A percentile compares a stretch with the other conserved stretches of the same genome.
Conservation (phyloP, 2,888 invertebrate genomes). For the Eupelmus urozonus region DNA sequence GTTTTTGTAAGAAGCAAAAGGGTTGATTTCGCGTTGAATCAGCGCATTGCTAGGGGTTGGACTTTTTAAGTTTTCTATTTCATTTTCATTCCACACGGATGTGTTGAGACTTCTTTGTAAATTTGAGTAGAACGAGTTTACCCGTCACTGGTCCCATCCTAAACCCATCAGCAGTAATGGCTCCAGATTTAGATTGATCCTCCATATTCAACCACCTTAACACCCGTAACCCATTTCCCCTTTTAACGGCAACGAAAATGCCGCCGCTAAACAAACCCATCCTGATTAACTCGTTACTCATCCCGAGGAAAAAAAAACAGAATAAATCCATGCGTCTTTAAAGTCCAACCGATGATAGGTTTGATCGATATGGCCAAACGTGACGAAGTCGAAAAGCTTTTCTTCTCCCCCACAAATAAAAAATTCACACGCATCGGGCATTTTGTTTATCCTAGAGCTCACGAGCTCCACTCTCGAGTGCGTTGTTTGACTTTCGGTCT, state of each 20-base stretch:
- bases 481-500: conserved; percentile 3
- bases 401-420: background rate
- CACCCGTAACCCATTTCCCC: conserved; percentile 7
- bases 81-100: too few relatives aligned
- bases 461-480: background rate
- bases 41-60: too few relatives aligned
- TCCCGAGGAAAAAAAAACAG: background rate
- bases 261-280: conserved; percentile 10
- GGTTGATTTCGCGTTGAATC: too few relatives aligned
- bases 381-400: conserved; percentile 32
- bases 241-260: conserved; percentile 14
- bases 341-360: conserved; percentile 49
- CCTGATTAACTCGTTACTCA: conserved; percentile 48
- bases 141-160: too few relatives aligned
- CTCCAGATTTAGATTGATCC: too few relatives aligned
- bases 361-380: conserved; percentile 47
- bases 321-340: background rate
- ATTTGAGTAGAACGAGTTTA: too few relatives aligned
- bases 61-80: too few relatives aligned
- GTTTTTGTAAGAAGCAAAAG: too few relatives aligned
- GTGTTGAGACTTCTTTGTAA: too few relatives aligned
- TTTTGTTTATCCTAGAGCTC: conserved; percentile 48
- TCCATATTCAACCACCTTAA: too few relatives aligned
- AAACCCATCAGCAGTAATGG: too few relatives aligned
- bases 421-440: conserved; percentile 32